phyloP scores from a whole-genome alignment of 2,797 vertebrate genomes.

The Clarias fuscus region DNA sequence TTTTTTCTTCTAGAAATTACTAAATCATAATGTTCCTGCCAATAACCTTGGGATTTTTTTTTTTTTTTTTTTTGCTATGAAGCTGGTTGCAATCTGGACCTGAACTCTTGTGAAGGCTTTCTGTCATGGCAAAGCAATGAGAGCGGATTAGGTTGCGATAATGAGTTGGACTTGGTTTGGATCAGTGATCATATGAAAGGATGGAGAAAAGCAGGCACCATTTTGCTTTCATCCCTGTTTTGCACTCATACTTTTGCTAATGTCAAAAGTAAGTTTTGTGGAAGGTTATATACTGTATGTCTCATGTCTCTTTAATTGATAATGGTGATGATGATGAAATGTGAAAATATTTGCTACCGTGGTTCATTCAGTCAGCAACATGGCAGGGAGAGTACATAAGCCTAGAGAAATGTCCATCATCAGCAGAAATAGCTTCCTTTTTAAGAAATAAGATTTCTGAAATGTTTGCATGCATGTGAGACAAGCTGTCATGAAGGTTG shows the following conservation, averaged over 20 bases:
- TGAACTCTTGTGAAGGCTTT: slow-evolving; percentile 60
- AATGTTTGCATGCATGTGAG: slow-evolving; percentile 17
- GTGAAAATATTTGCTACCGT: background rate
- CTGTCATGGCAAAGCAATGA: slow-evolving; percentile 53
- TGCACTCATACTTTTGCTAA: slow-evolving; percentile 57
- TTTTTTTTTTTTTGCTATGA: slow-evolving; percentile 41
- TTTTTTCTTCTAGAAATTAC: slow-evolving; percentile 53
- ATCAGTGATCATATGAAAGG: slow-evolving; percentile 64
- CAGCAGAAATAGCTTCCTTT: background rate
- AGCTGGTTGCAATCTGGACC: slow-evolving; percentile 68
- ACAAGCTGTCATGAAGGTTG: slow-evolving; percentile 24
- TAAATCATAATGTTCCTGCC: slow-evolving; percentile 52
- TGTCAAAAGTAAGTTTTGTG: slow-evolving; percentile 44
- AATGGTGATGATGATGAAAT: background rate
- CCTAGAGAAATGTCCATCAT: background rate
- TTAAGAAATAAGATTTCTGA: background rate
- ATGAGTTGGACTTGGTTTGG: slow-evolving; percentile 55
- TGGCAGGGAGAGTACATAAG: background rate
- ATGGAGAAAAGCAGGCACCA: slow-evolving; percentile 35
- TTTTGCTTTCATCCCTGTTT: slow-evolving; percentile 3
- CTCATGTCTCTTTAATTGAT: background rate
- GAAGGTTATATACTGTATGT: background rate
- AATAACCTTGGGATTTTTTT: slow-evolving; percentile 43
- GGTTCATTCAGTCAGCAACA: no score
- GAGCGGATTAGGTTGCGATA: slow-evolving; percentile 65